These are phyloP conservation scores for Aspidapion aeneum DNA, from an alignment of 2,888 invertebrate species.

Conservation along the genomic window DNA sequence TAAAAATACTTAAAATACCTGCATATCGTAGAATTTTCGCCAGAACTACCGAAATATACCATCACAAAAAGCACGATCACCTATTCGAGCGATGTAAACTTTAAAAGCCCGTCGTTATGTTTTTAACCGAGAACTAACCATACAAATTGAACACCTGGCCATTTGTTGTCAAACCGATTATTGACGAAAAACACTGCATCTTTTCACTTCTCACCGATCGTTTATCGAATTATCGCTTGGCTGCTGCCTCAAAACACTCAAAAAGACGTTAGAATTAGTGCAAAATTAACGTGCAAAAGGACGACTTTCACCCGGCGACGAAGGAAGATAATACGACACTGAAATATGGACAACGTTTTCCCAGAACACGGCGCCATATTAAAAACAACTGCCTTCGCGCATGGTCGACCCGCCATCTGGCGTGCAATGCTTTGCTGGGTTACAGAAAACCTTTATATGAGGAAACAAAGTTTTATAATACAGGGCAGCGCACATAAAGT, in stretches of 20 bases:
- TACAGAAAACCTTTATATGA: background rate
- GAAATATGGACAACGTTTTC: constrained; percentile 57
- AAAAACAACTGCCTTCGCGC: constrained; percentile 29
- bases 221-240: background rate
- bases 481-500: no score
- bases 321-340: constrained; percentile 41
- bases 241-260: background rate
- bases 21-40: constrained; percentile 46
- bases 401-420: constrained; percentile 13
- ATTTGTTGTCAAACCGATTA: constrained; percentile 28
- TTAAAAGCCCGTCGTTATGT: constrained; percentile 26
- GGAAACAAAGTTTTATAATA: no score
- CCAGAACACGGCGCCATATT: constrained; percentile 49
- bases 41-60: constrained; percentile 32
- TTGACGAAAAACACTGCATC: constrained; percentile 24
- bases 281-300: constrained; percentile 25
- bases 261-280: constrained; percentile 22
- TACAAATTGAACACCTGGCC: constrained; percentile 44
- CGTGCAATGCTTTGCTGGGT: background rate
- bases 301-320: constrained; percentile 34
- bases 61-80: constrained; percentile 41
- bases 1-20: constrained; percentile 48
- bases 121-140: constrained; percentile 36
- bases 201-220: constrained; percentile 12
- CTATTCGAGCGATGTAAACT: constrained; percentile 28